Base-by-base conservation (phyloP, 2,113 vertebrate genomes). In the Siniperca chuatsi region DNA sequence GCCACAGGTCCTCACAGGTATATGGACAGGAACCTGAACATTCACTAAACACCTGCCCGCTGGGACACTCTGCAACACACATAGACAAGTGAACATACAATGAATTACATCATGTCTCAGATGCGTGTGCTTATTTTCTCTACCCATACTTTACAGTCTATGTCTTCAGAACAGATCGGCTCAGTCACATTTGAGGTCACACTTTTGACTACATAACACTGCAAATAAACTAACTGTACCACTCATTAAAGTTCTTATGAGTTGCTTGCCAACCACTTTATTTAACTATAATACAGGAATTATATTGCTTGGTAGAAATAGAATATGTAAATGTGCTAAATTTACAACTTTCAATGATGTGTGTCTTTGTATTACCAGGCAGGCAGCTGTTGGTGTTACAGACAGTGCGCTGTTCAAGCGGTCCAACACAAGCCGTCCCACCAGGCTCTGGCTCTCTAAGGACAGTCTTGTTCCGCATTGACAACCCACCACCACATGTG, bases 311-410 rank as follows among this genome's bases (percentile, higher is more conserved):
- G 3, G 8, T 18, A 44, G 35, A 15, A 46, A 46, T 46, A 46
- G 11, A 46, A 48, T 15, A 25, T 15, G 8, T 6, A 33, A n/a
- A 21, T 62, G 15, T 25, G 46, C n/a, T 25, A 7, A 12, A 18
- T 72, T 25, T 57, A 54, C 35, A 48, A 29, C 37, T 44, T 55
- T 35, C 48, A 46, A 10, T 15, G 62, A 6, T 69, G 16, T 73
- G 72, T 65, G 35, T 67, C 13, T 78, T 20, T 66, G 46, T 76
- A 73, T 91, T 90, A 97, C 97, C 97, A 52, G 94, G 91, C 7
- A 93, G 90, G 85, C 97, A 97, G 94, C 95, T 96, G 90, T 92
- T 95, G 44, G 94, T 89, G 76, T 96, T 96, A 84, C 97, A 97
- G 70, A 92, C 57, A 1, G 78, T 95, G 82, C 96, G 96, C 50